These are phyloP conservation scores for Asobara japonica DNA, from an alignment of 1,140 invertebrate species.

Conservation along the genomic window DNA sequence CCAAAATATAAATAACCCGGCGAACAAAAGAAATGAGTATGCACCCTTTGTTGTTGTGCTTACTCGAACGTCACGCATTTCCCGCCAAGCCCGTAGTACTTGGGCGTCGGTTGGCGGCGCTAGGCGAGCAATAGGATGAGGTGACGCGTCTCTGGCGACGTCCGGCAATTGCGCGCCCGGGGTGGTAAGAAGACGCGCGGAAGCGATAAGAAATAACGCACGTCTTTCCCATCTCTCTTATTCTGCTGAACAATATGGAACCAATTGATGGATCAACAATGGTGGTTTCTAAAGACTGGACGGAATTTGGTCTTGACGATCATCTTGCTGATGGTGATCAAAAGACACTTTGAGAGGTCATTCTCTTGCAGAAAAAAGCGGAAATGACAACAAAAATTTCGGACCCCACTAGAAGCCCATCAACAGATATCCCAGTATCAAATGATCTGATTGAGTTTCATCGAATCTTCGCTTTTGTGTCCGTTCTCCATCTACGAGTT, in stretches of 20 bases:
- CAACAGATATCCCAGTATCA: not conserved
- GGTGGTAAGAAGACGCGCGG: not conserved
- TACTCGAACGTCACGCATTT: not conserved
- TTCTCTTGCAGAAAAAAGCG: no score
- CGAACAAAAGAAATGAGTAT: not conserved
- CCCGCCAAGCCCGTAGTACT: not conserved
- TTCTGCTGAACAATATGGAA: no score
- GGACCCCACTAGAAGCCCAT: not conserved
- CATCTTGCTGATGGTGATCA: no score
- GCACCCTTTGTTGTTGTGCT: not conserved
- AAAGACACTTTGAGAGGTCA: no score
- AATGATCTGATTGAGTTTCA: not conserved
- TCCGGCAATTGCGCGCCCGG: not conserved
- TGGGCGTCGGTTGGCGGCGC: not conserved
- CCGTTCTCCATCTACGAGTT: not conserved
- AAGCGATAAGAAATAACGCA: not conserved
- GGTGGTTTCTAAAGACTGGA: no score
- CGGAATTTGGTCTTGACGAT: no score
- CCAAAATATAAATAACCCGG: not conserved
- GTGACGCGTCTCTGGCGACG: slow-evolving; percentile 11
- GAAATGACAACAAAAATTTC: not conserved
- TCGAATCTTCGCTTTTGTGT: not conserved
- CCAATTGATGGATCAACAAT: no score
- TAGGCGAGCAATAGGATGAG: not conserved
- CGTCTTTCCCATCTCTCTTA: not conserved